A percentile compares a stretch with the other conserved stretches of the same genome.
Evolutionary conservation across 1,140 invertebrate species (phyloP).

Genomic region (Bicyclus anynana): DNA sequence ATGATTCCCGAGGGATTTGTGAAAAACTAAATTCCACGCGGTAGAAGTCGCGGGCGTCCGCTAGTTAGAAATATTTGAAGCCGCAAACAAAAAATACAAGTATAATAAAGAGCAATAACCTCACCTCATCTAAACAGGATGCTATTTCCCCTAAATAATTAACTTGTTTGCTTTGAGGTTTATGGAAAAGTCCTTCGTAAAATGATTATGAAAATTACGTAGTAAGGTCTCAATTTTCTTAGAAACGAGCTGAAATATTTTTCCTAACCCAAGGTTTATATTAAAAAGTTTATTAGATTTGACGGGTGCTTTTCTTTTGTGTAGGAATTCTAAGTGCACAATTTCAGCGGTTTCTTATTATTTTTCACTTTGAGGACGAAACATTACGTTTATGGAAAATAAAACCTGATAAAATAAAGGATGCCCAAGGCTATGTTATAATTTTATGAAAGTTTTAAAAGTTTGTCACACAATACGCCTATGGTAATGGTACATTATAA

Average conservation of each 20-base stretch:
- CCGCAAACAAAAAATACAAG: background rate
- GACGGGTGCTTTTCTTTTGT: background rate
- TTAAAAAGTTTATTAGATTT: conserved; percentile 20
- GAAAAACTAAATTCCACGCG: no score
- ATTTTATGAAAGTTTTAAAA: no score
- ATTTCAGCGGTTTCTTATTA: background rate
- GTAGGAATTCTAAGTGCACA: background rate
- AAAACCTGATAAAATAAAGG: no score
- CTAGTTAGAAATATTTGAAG: background rate
- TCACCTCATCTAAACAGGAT: conserved; percentile 1
- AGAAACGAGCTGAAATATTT: conserved; percentile 12
- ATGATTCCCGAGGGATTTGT: no score
- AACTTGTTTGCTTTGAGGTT: conserved; percentile 24
- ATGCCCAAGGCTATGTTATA: no score
- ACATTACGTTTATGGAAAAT: no score
- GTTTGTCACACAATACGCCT: no score
- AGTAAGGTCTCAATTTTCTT: conserved; percentile 14
- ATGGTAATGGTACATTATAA: no score
- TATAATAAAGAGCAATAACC: background rate
- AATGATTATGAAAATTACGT: conserved; percentile 24
- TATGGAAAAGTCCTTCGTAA: conserved; percentile 18
- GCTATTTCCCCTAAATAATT: conserved; percentile 18
- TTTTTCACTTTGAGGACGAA: background rate
- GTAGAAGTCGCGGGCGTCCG: no score
- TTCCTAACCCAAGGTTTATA: conserved; percentile 12